Percentiles rank a stretch among this genome's conserved stretches.
phyloP scores from a whole-genome alignment of 2,888 invertebrate species.

The Melinaea marsaeus region DNA sequence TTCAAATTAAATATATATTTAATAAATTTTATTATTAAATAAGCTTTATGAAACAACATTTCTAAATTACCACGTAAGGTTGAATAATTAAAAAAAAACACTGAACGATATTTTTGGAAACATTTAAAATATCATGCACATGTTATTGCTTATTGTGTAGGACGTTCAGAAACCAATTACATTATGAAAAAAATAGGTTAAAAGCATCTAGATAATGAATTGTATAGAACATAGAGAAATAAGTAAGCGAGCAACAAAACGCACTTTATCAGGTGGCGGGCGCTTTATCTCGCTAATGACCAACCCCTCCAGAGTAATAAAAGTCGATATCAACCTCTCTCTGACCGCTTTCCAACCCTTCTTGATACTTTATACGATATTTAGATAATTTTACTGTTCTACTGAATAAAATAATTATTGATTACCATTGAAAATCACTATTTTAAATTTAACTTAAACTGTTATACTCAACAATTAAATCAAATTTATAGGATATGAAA shows the following conservation, averaged over 20 bases:
- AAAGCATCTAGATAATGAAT: slow-evolving; percentile 11
- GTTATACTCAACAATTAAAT: too few relatives aligned
- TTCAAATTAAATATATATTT: too few relatives aligned
- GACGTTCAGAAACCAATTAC: background rate
- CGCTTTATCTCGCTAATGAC: slow-evolving; percentile 77
- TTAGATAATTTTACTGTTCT: too few relatives aligned
- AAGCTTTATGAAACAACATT: too few relatives aligned
- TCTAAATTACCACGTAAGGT: too few relatives aligned
- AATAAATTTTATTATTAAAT: too few relatives aligned
- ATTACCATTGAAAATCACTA: too few relatives aligned
- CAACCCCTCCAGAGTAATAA: slow-evolving; percentile 75
- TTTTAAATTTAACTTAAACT: too few relatives aligned
- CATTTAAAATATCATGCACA: background rate
- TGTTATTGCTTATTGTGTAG: background rate
- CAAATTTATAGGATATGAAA: too few relatives aligned
- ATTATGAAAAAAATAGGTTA: slow-evolving; percentile 5
- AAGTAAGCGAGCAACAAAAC: slow-evolving; percentile 75
- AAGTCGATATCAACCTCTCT: slow-evolving; percentile 71
- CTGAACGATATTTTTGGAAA: too few relatives aligned
- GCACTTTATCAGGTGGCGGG: slow-evolving; percentile 77
- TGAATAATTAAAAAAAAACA: too few relatives aligned
- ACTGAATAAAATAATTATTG: too few relatives aligned
- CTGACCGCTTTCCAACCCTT: slow-evolving; percentile 32
- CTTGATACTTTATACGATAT: slow-evolving; percentile 51
- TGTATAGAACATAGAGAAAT: slow-evolving; percentile 48